Conservation (phyloP, 2,113 vertebrate genomes). For the Poeciliopsis occidentalis region DNA sequence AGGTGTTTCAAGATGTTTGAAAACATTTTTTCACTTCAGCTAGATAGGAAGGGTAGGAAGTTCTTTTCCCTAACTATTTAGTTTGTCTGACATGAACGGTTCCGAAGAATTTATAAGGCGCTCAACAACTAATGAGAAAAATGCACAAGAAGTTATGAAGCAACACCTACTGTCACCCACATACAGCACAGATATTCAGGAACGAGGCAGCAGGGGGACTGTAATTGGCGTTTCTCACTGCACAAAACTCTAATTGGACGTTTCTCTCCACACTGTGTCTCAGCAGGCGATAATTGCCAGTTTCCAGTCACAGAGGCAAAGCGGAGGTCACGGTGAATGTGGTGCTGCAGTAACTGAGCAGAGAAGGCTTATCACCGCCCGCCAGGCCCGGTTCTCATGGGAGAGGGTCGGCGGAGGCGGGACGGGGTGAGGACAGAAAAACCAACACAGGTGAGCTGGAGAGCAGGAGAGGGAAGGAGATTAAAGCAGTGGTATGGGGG, state of each 20-base stretch:
- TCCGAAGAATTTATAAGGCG: conserved; percentile 43
- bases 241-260: conserved; percentile 48
- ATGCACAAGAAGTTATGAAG: conserved; percentile 31
- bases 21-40: background rate
- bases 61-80: conserved; percentile 14
- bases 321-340: conserved; percentile 46
- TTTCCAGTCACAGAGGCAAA: conserved; percentile 34
- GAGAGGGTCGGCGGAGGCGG: background rate
- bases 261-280: conserved; percentile 40
- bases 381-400: background rate
- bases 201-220: conserved; percentile 26
- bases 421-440: background rate
- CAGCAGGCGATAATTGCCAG: conserved; percentile 43
- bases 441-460: conserved; percentile 3
- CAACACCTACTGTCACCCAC: conserved; percentile 33
- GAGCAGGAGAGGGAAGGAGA: conserved; percentile 8
- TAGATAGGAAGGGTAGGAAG: background rate
- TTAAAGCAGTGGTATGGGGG: background rate
- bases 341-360: conserved; percentile 11
- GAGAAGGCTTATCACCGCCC: conserved; percentile 20
- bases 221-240: conserved; percentile 44
- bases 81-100: conserved; percentile 32
- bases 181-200: conserved; percentile 39
- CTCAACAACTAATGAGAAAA: conserved; percentile 40
- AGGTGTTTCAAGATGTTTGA: conserved; percentile 20